Base-by-base conservation (phyloP, 2,113 vertebrate species). In the Phocoena phocoena region DNA sequence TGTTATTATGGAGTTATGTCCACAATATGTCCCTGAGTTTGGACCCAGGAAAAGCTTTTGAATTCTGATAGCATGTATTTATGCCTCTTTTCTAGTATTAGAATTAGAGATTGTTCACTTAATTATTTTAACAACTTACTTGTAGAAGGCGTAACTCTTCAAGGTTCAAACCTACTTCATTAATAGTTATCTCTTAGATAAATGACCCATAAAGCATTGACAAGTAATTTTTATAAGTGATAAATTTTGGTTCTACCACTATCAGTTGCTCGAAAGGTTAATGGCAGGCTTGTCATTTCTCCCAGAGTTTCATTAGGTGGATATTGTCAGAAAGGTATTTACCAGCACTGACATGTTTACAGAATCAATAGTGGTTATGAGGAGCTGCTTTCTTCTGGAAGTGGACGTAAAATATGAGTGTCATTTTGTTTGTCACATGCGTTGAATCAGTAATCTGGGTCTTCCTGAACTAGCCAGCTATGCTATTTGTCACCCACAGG, bases 221-320 rank as follows among this genome's bases (percentile, higher is more conserved):
- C 25, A 67, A 87, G 44, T 53, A 47, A 26, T 95, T 96, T 97
- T 97, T 85, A n/a, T 60, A 65, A 92, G 55, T 65, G 60, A 85
- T 90, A 91, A 68, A 94, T 96, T 62, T 93, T 71, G 68, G 62
- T 85, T 92, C 63, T 44, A 26, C 53, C 80, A 79, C n/a, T 33
- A 67, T 88, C 50, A 44, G 25, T 89, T 88, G 36, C 76, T 92
- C 60, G 67, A 96, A 97, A 98, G 94, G 90, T 96, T 97, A 97
- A 94, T 73, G 62, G 38, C 62, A 28, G n/a, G 28, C 36, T 95
- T 97, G 92, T 97, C 84, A 70, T 86, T 76, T 90, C 53, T 74
- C 36, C 91, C 62, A 76, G 47, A 62, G 73, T 90, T 96, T 70
- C 77, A 50, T 89, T 89, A 96, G 90, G 44, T 18, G 11, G 84